These are phyloP conservation scores for Odocoileus hemionus DNA, from an alignment of 2,113 vertebrate genomes.

Conservation along the genomic window DNA sequence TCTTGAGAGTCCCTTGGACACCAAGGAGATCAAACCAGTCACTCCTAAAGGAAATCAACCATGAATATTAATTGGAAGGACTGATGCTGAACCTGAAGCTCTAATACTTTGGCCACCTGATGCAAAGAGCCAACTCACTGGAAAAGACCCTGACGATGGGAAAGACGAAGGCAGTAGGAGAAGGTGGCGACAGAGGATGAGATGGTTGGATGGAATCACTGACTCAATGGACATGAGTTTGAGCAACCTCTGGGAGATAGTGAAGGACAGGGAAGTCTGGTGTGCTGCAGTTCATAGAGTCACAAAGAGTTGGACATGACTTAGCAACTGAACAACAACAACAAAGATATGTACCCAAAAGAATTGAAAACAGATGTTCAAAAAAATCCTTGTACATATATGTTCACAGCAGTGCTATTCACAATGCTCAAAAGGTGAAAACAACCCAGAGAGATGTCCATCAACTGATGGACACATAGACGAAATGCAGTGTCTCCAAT, in stretches of 20 bases:
- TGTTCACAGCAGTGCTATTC: not conserved
- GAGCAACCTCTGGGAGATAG: not conserved
- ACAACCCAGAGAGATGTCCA: not conserved
- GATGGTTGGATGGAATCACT: not conserved
- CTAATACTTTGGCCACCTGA: not conserved
- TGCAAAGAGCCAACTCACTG: not conserved
- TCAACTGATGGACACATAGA: accelerated
- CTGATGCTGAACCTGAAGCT: not conserved
- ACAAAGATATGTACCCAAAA: not conserved
- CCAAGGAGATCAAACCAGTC: not conserved
- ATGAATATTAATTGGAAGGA: not conserved
- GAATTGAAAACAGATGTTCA: not conserved
- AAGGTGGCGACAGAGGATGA: not conserved
- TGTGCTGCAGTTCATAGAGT: not conserved
- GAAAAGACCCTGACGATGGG: not conserved
- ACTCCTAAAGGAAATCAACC: not conserved
- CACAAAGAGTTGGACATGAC: not conserved
- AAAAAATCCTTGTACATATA: not conserved
- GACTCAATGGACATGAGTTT: not conserved
- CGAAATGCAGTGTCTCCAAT: accelerated
- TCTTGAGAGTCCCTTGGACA: not conserved
- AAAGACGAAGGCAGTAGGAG: not conserved
- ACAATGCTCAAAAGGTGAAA: not conserved
- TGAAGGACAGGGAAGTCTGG: not conserved
- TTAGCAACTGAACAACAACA: not conserved